phyloP scores from a whole-genome alignment of 2,888 invertebrate genomes.

The Lingula anatina region DNA sequence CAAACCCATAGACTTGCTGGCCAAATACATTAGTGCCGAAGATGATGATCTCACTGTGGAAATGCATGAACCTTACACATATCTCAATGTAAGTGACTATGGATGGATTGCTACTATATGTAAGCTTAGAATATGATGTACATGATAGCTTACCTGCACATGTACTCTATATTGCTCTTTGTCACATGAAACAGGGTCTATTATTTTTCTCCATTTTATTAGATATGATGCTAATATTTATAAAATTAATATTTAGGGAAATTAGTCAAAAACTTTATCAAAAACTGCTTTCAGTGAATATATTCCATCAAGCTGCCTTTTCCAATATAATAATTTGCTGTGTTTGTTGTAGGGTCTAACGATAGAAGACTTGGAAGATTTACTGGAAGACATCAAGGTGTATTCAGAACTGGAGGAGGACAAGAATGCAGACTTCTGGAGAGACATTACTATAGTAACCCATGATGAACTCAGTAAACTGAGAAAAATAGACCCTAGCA shows the following conservation, averaged over 20 bases:
- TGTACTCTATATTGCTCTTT: too few relatives aligned
- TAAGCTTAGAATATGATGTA: too few relatives aligned
- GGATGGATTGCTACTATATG: not conserved
- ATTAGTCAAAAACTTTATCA: too few relatives aligned
- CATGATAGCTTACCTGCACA: too few relatives aligned
- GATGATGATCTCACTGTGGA: conserved; percentile 85
- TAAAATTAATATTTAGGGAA: too few relatives aligned
- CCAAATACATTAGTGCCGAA: conserved; percentile 84
- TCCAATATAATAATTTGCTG: too few relatives aligned
- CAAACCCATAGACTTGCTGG: conserved; percentile 95
- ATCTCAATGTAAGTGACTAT: conserved; percentile 65
- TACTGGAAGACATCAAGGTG: conserved; percentile 87
- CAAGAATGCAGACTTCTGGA: conserved; percentile 87
- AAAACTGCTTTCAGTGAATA: too few relatives aligned
- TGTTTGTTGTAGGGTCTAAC: conserved; percentile 61
- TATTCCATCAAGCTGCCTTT: too few relatives aligned
- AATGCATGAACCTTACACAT: conserved; percentile 97
- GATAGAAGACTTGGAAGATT: conserved; percentile 86
- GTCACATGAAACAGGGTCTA: too few relatives aligned
- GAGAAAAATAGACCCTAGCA: conserved; percentile 62
- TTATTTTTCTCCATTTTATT: too few relatives aligned
- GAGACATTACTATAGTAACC: conserved; percentile 90
- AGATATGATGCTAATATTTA: too few relatives aligned
- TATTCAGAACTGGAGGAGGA: conserved; percentile 85
- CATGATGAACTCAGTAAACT: conserved; percentile 83